These are phyloP conservation scores for Neoascia interrupta DNA, from an alignment of 2,888 invertebrate species.

Conservation along the genomic window DNA sequence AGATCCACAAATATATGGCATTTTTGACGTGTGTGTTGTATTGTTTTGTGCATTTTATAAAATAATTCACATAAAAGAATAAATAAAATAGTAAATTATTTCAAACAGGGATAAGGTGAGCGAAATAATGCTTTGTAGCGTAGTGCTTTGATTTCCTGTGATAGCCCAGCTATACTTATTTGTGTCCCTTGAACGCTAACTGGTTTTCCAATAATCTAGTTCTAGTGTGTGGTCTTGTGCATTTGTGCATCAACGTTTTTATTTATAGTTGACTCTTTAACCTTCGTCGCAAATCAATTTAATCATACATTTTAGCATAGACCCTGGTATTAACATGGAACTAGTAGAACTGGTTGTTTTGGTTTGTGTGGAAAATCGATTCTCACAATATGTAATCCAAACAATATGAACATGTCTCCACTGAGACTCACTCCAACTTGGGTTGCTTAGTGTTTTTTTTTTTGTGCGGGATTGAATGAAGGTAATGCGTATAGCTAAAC, in stretches of 20 bases:
- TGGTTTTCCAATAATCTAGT: conserved; percentile 2
- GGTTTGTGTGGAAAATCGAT: conserved; percentile 64
- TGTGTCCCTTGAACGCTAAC: neutral
- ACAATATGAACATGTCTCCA: too few species aligned
- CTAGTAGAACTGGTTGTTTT: conserved; percentile 61
- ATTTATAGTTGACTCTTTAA: conserved; percentile 49
- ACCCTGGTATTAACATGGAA: conserved; percentile 17
- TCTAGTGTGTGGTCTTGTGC: neutral
- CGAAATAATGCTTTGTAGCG: neutral
- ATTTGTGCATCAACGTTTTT: conserved; percentile 12
- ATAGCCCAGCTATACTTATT: too few species aligned
- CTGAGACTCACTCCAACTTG: too few species aligned
- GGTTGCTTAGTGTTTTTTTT: too few species aligned
- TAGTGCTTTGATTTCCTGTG: too few species aligned
- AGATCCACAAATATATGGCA: conserved; percentile 43
- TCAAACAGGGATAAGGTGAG: conserved; percentile 43
- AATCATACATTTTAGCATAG: conserved; percentile 9
- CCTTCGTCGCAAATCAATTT: conserved; percentile 53
- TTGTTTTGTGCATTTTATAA: too few species aligned
- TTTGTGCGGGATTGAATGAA: too few species aligned
- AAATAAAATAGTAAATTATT: conserved; percentile 19
- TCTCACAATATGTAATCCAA: conserved; percentile 40
- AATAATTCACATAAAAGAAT: conserved; percentile 41
- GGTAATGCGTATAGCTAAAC: too few species aligned
- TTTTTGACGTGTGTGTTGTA: conserved; percentile 50